Evolutionary conservation across 1,140 invertebrate genomes (phyloP), one percentile per base, ranked within the genome.

Genomic region (Nylanderia fulva): DNA sequence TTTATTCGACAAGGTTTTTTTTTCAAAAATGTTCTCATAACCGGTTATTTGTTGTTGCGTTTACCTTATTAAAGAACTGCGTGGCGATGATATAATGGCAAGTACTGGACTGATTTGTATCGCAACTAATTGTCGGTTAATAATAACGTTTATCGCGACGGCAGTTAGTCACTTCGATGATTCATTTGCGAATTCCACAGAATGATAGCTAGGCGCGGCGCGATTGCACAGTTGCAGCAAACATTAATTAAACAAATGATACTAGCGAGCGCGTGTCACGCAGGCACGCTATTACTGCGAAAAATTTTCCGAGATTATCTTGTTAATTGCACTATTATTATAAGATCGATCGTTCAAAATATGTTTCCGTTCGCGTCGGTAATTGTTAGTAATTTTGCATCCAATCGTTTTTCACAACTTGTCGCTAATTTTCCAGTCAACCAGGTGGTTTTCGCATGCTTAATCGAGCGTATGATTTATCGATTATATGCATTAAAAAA

Each of bases 231-330:
- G 36, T 29, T 56, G 52, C 24, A 21, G 21, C 48, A 56, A 15
- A 27, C 66, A 80, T 80, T 71, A 80, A 80, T 80, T 69, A 82
- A n/a, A 82, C 24, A 69, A 68, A 45, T 58, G 52, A 24, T 42
- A 18, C n/a, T 42, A 18, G 52, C n/a, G 8, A 42, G 45, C 52
- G 33, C 52, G 66, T 60, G 52, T 72, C 66, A 39, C 13, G n/a
- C 5, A 4, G 8, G 27, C 24, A 24, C 13, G 24, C 15, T 54
- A 72, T 60, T 71, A 3, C 18, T 71, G 7, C 18, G 1, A 5
- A 2, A 13, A 58, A 58, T 58, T 58, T 72, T 72, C 7, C 36
- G 18, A 29, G 36, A 68, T 66, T 79, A 72, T 45, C 18, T 69
- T n/a, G 24, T 11, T 72, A 72, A 82, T 45, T 21, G 52, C 45